Evolutionary conservation across 1,140 invertebrate genomes (phyloP).

Genomic region (Dermatophagoides farinae): DNA sequence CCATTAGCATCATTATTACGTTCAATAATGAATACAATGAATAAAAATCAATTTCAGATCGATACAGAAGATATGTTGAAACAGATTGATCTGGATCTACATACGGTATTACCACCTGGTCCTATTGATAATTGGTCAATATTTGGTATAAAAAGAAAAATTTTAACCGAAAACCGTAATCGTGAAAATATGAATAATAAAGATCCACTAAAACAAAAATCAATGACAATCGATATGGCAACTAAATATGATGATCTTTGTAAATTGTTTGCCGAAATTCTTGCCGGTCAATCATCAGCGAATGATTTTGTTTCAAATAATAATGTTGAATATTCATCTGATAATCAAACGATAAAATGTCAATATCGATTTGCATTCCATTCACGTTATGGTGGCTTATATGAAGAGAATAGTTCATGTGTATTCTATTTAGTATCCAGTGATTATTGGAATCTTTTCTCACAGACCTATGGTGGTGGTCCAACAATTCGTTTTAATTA

Average conservation of each 20-base stretch:
- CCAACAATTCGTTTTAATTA: background rate
- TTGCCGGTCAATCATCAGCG: no score
- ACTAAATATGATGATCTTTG: no score
- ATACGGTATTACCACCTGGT: background rate
- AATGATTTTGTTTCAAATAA: background rate
- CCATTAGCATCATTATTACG: background rate
- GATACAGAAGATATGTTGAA: background rate
- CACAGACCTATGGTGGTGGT: background rate
- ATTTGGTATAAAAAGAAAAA: constrained; percentile 2
- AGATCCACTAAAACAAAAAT: background rate
- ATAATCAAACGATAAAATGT: background rate
- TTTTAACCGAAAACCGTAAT: background rate
- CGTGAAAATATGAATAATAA: background rate
- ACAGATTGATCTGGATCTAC: background rate
- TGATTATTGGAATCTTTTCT: background rate
- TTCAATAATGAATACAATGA: no score
- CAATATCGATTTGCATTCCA: background rate
- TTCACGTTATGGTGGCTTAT: background rate
- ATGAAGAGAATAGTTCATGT: background rate
- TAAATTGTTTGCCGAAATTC: no score
- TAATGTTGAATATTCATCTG: background rate
- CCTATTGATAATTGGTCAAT: constrained; percentile 6
- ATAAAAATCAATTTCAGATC: background rate
- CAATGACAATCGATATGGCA: no score
- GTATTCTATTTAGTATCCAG: background rate